Conservation (phyloP, 2,888 invertebrate species). For the Teleogryllus oceanicus region DNA sequence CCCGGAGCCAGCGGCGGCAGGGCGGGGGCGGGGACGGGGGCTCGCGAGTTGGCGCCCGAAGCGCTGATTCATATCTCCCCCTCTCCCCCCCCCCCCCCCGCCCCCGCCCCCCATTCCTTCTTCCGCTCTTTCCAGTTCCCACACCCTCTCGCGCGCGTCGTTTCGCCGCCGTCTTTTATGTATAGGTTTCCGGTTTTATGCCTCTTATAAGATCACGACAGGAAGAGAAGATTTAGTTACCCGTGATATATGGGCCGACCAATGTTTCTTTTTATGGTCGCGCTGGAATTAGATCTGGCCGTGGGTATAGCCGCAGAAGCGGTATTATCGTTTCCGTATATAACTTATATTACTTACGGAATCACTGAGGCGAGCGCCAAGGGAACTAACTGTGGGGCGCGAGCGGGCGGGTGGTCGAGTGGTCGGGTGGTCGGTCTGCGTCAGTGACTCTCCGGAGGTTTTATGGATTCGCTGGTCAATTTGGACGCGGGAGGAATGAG, state of each 20-base stretch:
- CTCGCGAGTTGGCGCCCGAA: too few species aligned
- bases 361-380: not conserved
- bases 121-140: not conserved
- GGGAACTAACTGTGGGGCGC: not conserved
- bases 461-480: not conserved
- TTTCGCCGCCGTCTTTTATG: slow-evolving; percentile 2
- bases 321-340: slow-evolving; percentile 18
- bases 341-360: slow-evolving; percentile 18
- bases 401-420: not conserved
- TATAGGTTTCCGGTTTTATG: slow-evolving; percentile 18
- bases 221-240: slow-evolving; percentile 3
- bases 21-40: too few species aligned
- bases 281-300: slow-evolving; percentile 1
- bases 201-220: slow-evolving; percentile 18
- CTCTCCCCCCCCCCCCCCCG: not conserved
- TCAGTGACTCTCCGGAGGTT: slow-evolving; percentile 11
- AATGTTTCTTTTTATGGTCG: not conserved
- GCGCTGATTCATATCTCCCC: too few species aligned
- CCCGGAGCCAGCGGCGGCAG: too few species aligned
- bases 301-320: not conserved
- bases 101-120: not conserved
- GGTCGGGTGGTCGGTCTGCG: not conserved
- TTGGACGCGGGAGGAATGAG: slow-evolving; percentile 3
- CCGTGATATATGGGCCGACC: not conserved
- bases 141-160: not conserved